Percentiles rank a stretch among this genome's conserved stretches.
Conservation (phyloP, 2,113 vertebrate genomes). For the Phylloscopus trochilus region DNA sequence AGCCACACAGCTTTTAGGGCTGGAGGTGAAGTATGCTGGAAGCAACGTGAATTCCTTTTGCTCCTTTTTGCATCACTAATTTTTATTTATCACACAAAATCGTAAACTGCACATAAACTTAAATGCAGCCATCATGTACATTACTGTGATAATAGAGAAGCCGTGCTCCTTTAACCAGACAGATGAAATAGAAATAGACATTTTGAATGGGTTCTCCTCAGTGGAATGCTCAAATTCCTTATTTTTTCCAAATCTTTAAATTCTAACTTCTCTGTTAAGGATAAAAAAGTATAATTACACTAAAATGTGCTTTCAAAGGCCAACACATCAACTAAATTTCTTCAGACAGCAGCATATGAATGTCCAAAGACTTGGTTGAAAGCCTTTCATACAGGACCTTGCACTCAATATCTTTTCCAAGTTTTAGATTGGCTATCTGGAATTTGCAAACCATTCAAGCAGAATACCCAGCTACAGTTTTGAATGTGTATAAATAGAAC, state of each 20-base stretch:
- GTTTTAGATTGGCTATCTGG: background rate
- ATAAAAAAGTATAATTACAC: conserved; percentile 8
- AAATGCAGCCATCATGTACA: background rate
- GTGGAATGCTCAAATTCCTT: background rate
- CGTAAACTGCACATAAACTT: background rate
- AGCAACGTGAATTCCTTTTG: conserved; percentile 9
- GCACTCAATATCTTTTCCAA: background rate
- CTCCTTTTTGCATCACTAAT: conserved; percentile 14
- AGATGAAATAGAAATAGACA: background rate
- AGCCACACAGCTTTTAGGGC: background rate
- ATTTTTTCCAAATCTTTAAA: conserved; percentile 19
- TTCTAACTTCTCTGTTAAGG: background rate
- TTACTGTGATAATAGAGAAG: background rate
- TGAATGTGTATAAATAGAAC: background rate
- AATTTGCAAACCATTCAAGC: background rate
- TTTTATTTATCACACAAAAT: conserved; percentile 32
- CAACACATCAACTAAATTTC: background rate
- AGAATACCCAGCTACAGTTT: background rate
- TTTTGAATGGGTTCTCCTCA: background rate
- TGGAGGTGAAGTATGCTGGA: background rate
- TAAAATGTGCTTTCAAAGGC: background rate
- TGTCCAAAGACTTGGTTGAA: background rate
- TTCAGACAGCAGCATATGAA: conserved; percentile 17
- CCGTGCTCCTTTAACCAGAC: background rate
- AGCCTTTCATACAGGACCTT: background rate